A percentile compares a stretch with the other conserved stretches of the same genome.
Evolutionary conservation across 1,140 invertebrate genomes (phyloP).

Genomic region (Chymomyza costata): DNA sequence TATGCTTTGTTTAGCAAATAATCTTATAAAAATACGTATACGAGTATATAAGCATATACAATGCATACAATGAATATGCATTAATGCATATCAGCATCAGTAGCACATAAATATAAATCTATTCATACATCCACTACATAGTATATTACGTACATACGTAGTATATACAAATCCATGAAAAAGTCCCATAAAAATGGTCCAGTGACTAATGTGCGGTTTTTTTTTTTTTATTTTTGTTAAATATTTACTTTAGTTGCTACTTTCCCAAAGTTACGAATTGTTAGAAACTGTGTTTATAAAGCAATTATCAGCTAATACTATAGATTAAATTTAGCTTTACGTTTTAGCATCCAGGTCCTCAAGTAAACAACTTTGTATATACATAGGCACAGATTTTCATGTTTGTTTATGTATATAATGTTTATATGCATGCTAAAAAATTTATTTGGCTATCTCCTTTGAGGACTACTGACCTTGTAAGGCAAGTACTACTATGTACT

Average conservation of each 20-base stretch:
- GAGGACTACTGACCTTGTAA: no score
- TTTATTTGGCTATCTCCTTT: no score
- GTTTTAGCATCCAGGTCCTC: background rate
- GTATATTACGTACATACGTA: constrained; percentile 2
- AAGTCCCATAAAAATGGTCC: constrained; percentile 10
- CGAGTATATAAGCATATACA: constrained; percentile 4
- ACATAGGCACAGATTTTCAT: background rate
- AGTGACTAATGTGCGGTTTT: constrained; percentile 30
- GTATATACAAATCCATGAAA: background rate
- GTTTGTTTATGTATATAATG: constrained; percentile 1
- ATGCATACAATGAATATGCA: constrained; percentile 7
- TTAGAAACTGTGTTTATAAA: constrained; percentile 9
- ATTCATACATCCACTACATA: constrained; percentile 3
- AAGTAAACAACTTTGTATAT: constrained; percentile 3
- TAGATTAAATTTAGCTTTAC: constrained; percentile 15
- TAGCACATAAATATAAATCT: background rate
- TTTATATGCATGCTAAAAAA: no score
- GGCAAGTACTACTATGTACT: no score
- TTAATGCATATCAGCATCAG: background rate
- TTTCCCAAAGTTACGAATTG: constrained; percentile 6
- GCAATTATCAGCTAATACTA: constrained; percentile 24
- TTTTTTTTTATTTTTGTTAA: background rate
- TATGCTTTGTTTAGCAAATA: no score
- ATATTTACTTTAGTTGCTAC: no score
- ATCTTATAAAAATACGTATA: no score